Conservation (phyloP, 2,888 invertebrate genomes). For the Mesodorylaimus sp. region DNA sequence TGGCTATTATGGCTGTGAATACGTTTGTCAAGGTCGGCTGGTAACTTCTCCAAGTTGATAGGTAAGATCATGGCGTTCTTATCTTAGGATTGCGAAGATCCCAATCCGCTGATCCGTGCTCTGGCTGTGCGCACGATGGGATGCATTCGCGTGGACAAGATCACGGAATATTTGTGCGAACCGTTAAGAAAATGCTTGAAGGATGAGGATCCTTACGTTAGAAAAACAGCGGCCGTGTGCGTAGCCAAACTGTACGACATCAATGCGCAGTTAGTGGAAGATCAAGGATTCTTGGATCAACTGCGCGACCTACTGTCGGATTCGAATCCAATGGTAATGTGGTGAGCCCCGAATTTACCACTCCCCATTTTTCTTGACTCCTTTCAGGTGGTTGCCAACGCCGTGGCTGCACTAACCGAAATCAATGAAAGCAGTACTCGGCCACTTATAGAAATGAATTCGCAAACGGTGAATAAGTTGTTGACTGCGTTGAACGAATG, state of each 20-base stretch:
- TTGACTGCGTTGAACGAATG: constrained; percentile 95
- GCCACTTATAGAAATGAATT: constrained; percentile 84
- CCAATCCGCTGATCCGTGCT: constrained; percentile 92
- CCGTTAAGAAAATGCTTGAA: constrained; percentile 60
- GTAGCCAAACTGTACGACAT: constrained; percentile 98
- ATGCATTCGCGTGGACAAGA: constrained; percentile 97
- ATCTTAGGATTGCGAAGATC: constrained; percentile 87
- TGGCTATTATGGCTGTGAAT: constrained; percentile 99
- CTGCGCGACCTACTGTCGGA: constrained; percentile 88
- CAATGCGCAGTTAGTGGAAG: constrained; percentile 50
- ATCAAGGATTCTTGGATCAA: constrained; percentile 89
- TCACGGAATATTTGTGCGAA: constrained; percentile 96
- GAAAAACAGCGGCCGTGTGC: constrained; percentile 97
- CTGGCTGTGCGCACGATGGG: constrained; percentile 98
- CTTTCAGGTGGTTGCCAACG: constrained; percentile 71
- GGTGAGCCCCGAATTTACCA: neutral
- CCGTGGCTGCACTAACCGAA: constrained; percentile 91
- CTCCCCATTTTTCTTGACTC: neutral
- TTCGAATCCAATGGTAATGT: constrained; percentile 84
- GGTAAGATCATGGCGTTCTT: neutral
- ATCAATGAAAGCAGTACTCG: constrained; percentile 91
- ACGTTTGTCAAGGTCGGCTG: constrained; percentile 82
- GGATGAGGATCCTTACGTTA: constrained; percentile 88
- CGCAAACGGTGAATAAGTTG: constrained; percentile 89
- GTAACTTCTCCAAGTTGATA: no score